Evolutionary conservation across 2,113 vertebrate species (phyloP).

Genomic region (Ceyx margarethae): DNA sequence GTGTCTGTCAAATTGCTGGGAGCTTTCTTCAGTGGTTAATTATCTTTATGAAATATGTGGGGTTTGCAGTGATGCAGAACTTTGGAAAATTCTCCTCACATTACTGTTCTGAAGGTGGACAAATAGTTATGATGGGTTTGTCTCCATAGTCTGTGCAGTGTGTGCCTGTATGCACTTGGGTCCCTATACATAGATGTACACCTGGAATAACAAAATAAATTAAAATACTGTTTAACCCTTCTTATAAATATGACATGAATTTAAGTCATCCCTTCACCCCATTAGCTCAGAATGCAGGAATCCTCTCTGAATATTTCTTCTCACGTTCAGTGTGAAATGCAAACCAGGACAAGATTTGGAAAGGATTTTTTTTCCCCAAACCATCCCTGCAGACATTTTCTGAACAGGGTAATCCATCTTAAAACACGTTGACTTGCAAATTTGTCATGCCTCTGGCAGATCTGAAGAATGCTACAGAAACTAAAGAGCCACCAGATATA

Average conservation of each 20-base stretch:
- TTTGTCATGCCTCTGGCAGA: neutral
- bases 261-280: neutral
- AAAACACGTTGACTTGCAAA: slow-evolving; percentile 53
- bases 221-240: neutral
- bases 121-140: neutral
- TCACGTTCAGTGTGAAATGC: neutral
- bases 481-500: neutral
- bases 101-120: neutral
- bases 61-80: slow-evolving; percentile 17
- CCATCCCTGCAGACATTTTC: neutral
- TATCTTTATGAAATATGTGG: slow-evolving; percentile 56
- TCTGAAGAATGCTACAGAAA: neutral
- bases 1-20: slow-evolving; percentile 48
- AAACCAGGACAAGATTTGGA: slow-evolving; percentile 25
- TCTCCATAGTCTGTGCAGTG: neutral
- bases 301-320: slow-evolving; percentile 1
- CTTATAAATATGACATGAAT: neutral
- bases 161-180: accelerated
- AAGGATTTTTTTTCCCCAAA: neutral
- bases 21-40: slow-evolving; percentile 61
- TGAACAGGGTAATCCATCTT: slow-evolving; percentile 47
- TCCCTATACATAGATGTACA: neutral
- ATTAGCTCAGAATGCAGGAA: neutral
- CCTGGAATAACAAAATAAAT: neutral
- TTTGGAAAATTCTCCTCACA: neutral